Percentiles rank a stretch among this genome's conserved stretches.
Evolutionary conservation across 2,888 invertebrate genomes (phyloP).

Genomic region (Cheilosia scutellata): DNA sequence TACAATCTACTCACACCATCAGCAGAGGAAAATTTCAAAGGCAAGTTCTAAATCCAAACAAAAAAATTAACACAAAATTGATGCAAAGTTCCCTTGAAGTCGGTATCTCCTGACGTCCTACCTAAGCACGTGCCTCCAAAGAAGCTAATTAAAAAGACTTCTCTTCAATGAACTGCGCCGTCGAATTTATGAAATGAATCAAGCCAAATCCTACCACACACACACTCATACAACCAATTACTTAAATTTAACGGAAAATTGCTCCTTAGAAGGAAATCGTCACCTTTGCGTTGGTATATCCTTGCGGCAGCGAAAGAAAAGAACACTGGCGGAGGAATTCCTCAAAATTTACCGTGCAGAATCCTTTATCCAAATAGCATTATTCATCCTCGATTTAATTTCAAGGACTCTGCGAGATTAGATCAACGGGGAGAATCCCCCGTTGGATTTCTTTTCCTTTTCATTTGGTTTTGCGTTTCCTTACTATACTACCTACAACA

Average conservation of each 20-base stretch:
- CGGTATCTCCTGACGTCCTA: conserved; percentile 39
- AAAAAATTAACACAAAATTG: not conserved
- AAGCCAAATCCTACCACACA: conserved; percentile 30
- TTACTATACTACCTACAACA: conserved; percentile 14
- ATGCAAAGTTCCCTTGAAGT: conserved; percentile 35
- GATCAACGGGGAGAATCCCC: conserved; percentile 13
- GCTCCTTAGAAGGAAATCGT: conserved; percentile 58
- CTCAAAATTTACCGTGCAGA: conserved; percentile 66
- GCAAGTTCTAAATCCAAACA: not conserved
- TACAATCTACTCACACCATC: conserved; percentile 24
- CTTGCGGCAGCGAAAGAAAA: not conserved
- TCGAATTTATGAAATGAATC: conserved; percentile 60
- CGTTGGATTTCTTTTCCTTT: conserved; percentile 67
- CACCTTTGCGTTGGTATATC: conserved; percentile 38
- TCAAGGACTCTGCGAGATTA: conserved; percentile 68
- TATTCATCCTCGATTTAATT: conserved; percentile 75
- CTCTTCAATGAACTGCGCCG: conserved; percentile 49
- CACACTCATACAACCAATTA: conserved; percentile 52
- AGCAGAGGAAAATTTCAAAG: not conserved
- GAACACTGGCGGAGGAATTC: conserved; percentile 31
- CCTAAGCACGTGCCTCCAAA: conserved; percentile 56
- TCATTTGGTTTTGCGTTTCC: conserved; percentile 71
- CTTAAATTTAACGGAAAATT: conserved; percentile 72
- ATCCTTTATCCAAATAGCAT: conserved; percentile 74
- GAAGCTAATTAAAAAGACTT: conserved; percentile 59